Percentiles rank a stretch among this genome's conserved stretches.
Conservation (phyloP, 2,113 vertebrate species). For the Sula dactylatra region DNA sequence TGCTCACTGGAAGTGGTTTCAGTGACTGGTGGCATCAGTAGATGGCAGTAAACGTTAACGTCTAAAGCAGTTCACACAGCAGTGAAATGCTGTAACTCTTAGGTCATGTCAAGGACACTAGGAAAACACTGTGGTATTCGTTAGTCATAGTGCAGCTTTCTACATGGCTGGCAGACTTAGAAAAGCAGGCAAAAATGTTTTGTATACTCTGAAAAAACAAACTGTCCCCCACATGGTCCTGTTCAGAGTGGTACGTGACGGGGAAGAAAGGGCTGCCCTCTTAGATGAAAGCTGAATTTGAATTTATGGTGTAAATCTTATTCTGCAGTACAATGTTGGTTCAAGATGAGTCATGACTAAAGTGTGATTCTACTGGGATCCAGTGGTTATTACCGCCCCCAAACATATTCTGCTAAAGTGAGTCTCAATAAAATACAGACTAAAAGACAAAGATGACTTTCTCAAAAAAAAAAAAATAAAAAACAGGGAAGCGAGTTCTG, state of each 20-base stretch:
- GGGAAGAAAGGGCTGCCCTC: accelerated
- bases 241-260: not conserved
- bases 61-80: not conserved
- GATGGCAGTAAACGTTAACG: slow-evolving; percentile 31
- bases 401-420: not conserved
- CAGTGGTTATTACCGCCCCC: not conserved
- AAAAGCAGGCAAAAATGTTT: not conserved
- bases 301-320: not conserved
- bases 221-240: accelerated
- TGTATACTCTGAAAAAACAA: not conserved
- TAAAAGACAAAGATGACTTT: not conserved
- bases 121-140: not conserved
- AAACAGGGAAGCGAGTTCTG: not conserved
- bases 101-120: not conserved
- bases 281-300: not conserved
- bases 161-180: not conserved
- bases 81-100: not conserved
- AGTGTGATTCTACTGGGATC: not conserved
- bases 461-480: not conserved
- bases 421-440: not conserved
- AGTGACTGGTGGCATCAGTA: not conserved
- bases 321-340: not conserved
- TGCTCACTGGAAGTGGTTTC: not conserved
- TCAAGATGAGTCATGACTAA: not conserved
- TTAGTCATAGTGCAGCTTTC: not conserved